Evolutionary conservation across 1,140 invertebrate genomes (phyloP), one percentile per base, ranked within the genome.

Genomic region (Triops longicaudatus): DNA sequence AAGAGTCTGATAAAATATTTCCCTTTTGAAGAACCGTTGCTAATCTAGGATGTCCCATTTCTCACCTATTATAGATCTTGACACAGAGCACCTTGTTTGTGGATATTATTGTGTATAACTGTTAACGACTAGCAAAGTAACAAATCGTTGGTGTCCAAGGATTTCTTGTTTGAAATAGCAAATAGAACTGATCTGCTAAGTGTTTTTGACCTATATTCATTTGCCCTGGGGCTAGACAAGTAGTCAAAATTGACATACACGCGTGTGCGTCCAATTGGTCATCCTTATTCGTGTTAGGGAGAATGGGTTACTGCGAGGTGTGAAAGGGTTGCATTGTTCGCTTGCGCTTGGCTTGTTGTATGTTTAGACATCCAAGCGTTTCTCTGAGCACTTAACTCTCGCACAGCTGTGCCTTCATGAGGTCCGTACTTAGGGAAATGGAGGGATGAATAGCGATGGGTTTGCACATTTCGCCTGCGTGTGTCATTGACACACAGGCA

Each of bases 261-360:
- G 50, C 50, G 50, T 63, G 50, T 63, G 3, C 50, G 22, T 63
- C 50, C 50, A 17, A 37, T 4, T 63, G 22, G 3, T 22, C 50
- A 63, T 63, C 50, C 50, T 63, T 63, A 22, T 63, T 63, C 10
- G 50, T 22, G 50, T 63, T 63, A n/a, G 22, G 14, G 50, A 63
- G 50, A 63, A 63, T 63, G 50, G 50, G 50, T 63, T 63, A 63
- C 17, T 63, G 50, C 17, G 14, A 63, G 50, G 50, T 63, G 50
- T 63, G 50, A 63, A 63, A 63, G 50, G 50, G 50, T 63, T 63
- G 50, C 50, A 22, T 63, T 63, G 50, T 63, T 63, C 50, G 50
- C 3, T 63, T 63, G 17, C 17, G 50, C 50, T 63, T 63, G 50
- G 1, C 50, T 17, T 63, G 10, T 22, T 63, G 50, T 63, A 63